These are phyloP conservation scores for Kobus ellipsiprymnus DNA, from an alignment of 2,113 vertebrate genomes.

Conservation along the genomic window DNA sequence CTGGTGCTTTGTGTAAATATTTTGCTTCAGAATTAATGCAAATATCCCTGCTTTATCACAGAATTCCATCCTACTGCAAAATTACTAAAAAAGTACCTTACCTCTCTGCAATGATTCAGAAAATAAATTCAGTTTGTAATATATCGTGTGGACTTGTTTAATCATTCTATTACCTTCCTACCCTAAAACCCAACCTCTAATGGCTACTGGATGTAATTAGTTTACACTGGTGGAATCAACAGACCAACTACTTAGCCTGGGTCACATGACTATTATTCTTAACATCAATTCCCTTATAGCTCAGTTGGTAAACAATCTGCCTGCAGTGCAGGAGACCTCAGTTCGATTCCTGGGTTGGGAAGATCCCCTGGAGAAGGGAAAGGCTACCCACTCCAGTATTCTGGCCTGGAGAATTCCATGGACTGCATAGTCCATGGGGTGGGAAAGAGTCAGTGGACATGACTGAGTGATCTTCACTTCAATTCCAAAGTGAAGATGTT, in stretches of 20 bases:
- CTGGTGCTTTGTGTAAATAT: background rate
- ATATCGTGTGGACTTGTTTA: background rate
- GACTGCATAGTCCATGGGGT: background rate
- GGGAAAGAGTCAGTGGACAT: background rate
- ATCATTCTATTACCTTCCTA: background rate
- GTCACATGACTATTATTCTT: background rate
- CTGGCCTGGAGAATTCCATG: background rate
- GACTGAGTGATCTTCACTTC: background rate
- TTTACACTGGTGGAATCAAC: background rate
- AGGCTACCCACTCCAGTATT: background rate
- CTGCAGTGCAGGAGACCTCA: background rate
- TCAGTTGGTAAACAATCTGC: background rate
- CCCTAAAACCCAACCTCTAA: background rate
- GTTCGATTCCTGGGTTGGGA: background rate
- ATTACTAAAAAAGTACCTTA: background rate
- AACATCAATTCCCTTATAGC: background rate
- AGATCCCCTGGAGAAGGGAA: background rate
- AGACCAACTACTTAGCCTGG: background rate
- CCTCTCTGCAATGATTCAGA: constrained; percentile 6
- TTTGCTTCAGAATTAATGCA: background rate
- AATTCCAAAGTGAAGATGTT: background rate
- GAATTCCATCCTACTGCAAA: background rate
- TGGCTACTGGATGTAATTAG: background rate
- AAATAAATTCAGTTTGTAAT: background rate
- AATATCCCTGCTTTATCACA: background rate